phyloP scores from a whole-genome alignment of 2,888 invertebrate genomes.

The Baronia brevicornis region DNA sequence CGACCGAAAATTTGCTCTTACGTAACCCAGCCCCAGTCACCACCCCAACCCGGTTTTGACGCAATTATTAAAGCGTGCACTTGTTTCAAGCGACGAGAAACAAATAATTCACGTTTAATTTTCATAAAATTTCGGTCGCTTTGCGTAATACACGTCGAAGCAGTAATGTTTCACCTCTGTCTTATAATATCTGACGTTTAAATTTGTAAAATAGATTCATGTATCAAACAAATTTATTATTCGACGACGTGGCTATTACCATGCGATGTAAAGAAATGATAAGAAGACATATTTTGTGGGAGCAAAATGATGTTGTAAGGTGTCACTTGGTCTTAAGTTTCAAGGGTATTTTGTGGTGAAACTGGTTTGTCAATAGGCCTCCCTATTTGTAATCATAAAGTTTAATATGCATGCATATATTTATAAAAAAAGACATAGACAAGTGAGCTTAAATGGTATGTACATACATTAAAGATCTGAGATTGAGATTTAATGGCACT shows the following conservation, averaged over 20 bases:
- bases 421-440: neutral
- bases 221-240: constrained; percentile 33
- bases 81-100: constrained; percentile 45
- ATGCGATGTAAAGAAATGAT: constrained; percentile 42
- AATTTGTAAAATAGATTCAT: constrained; percentile 31
- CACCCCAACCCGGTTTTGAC: constrained; percentile 34
- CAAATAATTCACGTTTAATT: constrained; percentile 43
- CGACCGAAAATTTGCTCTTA: constrained; percentile 39
- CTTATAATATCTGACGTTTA: constrained; percentile 17
- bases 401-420: neutral
- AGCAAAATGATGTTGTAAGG: constrained; percentile 50
- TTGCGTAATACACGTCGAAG: constrained; percentile 40
- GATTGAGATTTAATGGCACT: too few species aligned
- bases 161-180: constrained; percentile 19
- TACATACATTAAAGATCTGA: too few species aligned
- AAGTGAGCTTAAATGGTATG: too few species aligned
- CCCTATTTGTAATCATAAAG: constrained; percentile 13
- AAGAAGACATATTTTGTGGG: constrained; percentile 48
- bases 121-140: constrained; percentile 43
- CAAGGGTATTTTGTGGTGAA: constrained; percentile 53
- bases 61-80: constrained; percentile 49
- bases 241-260: constrained; percentile 38
- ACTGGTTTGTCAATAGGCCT: constrained; percentile 44
- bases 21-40: constrained; percentile 40
- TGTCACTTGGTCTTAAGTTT: constrained; percentile 45